Base-by-base conservation (phyloP, 2,888 invertebrate genomes). In the Macroteleia sp. region DNA sequence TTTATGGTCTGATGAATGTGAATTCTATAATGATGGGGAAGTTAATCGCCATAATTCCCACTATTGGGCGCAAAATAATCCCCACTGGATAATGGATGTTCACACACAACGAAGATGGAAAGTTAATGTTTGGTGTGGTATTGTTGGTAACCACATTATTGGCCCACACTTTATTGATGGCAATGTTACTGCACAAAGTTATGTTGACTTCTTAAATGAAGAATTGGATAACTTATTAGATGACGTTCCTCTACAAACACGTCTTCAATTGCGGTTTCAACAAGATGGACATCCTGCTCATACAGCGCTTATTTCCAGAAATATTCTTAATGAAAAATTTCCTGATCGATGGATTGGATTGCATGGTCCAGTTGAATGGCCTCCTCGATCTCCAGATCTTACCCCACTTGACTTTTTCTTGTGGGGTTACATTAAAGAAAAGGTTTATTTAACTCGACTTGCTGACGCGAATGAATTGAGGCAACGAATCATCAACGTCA, bases 381-480 rank as follows among this genome's bases (percentile, higher is more conserved):
- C n/a, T n/a, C n/a, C n/a, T n/a, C n/a, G n/a, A n/a, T n/a, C n/a
- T n/a, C n/a, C n/a, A n/a, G n/a, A n/a, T n/a, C n/a, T n/a, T n/a
- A n/a, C n/a, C n/a, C n/a, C n/a, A n/a, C 17, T 61, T 2, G 14
- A 61, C n/a, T 62, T 39, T 12, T 62, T 34, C 19, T 39, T 61
- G 9, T 54, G 36, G 22, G 54, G 36, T 12, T 12, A 36, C 14
- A 54, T 54, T 16, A 54, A 54, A 36, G 22, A 54, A 4, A 3
- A 30, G 1, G 54, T 54, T 12, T 54, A 54, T 30, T 8, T 36
- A 2, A 25, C 48, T 30, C 71, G 34, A 5, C 79, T 73, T 16
- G 79, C 70, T n/a, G 77, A 62, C 25, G 59, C 57, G 42, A 57
- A 57, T 28, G 44, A 81, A 50, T 74, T 77, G 74, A 74, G 46